A percentile compares a stretch with the other conserved stretches of the same genome.
These are phyloP conservation scores for Dendrolimus pini DNA, from an alignment of 2,888 invertebrate genomes.

Conservation along the genomic window DNA sequence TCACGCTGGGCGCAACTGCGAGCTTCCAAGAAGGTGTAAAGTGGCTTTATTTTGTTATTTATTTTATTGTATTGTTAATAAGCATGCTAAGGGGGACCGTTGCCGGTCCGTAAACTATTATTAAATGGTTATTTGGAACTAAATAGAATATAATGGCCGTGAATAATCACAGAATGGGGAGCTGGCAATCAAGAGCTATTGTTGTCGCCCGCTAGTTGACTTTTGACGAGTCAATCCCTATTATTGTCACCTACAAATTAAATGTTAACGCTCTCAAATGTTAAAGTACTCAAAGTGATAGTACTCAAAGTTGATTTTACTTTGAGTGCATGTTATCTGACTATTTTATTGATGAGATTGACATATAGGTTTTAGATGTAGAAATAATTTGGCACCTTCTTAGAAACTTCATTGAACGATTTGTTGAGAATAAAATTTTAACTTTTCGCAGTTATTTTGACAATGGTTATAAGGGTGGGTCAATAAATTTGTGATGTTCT, in stretches of 20 bases:
- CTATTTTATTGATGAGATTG: constrained; percentile 10
- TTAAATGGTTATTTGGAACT: constrained; percentile 76
- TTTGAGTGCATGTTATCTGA: constrained; percentile 13
- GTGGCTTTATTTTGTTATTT: constrained; percentile 71
- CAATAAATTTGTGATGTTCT: constrained; percentile 7
- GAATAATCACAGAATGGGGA: constrained; percentile 64
- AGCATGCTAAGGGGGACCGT: constrained; percentile 64
- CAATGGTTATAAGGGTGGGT: constrained; percentile 12
- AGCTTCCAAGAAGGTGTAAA: constrained; percentile 75
- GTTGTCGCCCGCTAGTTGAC: constrained; percentile 46
- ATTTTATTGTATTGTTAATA: constrained; percentile 77
- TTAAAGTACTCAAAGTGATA: too few species aligned
- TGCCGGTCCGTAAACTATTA: constrained; percentile 61
- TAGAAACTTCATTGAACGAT: constrained; percentile 49
- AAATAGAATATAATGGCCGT: constrained; percentile 75
- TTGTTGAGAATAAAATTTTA: constrained; percentile 54
- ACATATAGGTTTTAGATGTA: constrained; percentile 35
- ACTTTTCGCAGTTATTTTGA: constrained; percentile 16
- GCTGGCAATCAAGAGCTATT: constrained; percentile 62
- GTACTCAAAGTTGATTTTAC: constrained; percentile 17
- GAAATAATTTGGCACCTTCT: constrained; percentile 56
- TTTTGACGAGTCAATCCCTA: constrained; percentile 61
- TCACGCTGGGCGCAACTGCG: constrained; percentile 49
- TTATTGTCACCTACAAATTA: constrained; percentile 28
- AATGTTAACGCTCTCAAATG: constrained; percentile 3